Conservation (phyloP, 2,797 vertebrate species). For the Xenopus petersii region DNA sequence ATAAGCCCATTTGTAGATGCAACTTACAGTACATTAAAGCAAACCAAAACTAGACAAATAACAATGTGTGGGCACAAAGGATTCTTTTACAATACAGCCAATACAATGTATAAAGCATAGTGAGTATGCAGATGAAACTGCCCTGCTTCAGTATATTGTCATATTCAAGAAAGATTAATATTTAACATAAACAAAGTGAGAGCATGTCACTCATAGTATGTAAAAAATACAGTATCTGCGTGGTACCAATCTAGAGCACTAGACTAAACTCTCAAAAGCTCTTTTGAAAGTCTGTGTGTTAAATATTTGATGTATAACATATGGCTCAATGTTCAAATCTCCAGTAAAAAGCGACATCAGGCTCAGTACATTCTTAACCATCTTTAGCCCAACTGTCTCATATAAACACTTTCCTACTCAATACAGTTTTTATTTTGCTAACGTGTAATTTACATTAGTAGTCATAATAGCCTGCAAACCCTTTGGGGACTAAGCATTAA, state of each 20-base stretch:
- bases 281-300: slow-evolving; percentile 38
- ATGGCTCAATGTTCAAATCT: slow-evolving; percentile 49
- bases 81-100: too few relatives aligned
- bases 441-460: slow-evolving; percentile 32
- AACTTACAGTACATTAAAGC: too few relatives aligned
- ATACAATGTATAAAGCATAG: too few relatives aligned
- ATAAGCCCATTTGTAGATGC: too few relatives aligned
- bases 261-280: slow-evolving; percentile 27
- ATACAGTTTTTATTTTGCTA: slow-evolving; percentile 33
- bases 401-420: slow-evolving; percentile 35
- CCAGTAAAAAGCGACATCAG: slow-evolving; percentile 45
- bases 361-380: slow-evolving; percentile 42
- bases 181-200: too few relatives aligned
- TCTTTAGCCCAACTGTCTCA: slow-evolving; percentile 12
- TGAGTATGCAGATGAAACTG: too few relatives aligned
- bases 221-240: background rate
- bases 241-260: slow-evolving; percentile 1
- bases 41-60: too few relatives aligned
- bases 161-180: too few relatives aligned
- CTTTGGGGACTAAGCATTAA: slow-evolving; percentile 33
- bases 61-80: too few relatives aligned
- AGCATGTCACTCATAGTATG: background rate
- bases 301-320: slow-evolving; percentile 64
- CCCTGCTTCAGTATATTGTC: too few relatives aligned
- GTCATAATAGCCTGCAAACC: slow-evolving; percentile 35